Evolutionary conservation across 2,888 invertebrate genomes (phyloP).

Genomic region (Seira sanloemensis): DNA sequence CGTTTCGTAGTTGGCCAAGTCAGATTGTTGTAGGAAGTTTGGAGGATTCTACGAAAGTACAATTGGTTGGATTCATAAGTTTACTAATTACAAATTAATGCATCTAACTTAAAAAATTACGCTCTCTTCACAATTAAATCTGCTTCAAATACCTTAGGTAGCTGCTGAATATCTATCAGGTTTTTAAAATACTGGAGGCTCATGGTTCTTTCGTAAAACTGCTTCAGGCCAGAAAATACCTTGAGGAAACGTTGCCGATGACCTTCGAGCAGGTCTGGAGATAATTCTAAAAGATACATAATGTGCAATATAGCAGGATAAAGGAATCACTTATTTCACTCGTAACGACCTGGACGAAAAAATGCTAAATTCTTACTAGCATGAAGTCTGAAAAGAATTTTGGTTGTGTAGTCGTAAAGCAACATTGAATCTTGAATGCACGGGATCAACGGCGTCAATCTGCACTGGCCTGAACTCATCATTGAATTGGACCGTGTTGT

Average conservation of each 20-base stretch:
- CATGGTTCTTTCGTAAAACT: conserved; percentile 94
- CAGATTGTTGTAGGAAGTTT: conserved; percentile 94
- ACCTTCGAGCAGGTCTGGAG: conserved; percentile 92
- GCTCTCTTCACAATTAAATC: not conserved
- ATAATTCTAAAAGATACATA: conserved; percentile 82
- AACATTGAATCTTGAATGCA: conserved; percentile 97
- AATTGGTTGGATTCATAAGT: not conserved
- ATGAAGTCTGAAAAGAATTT: conserved; percentile 96
- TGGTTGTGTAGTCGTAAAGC: conserved; percentile 97
- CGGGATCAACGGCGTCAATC: conserved; percentile 95
- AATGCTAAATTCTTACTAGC: conserved; percentile 78
- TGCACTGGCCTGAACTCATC: conserved; percentile 97
- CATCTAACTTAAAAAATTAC: not conserved
- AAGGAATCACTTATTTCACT: not conserved
- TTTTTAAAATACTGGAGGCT: conserved; percentile 98
- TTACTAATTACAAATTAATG: not conserved
- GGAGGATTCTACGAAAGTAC: conserved; percentile 84
- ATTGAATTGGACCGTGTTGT: conserved; percentile 96
- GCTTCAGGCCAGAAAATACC: conserved; percentile 90
- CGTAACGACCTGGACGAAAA: not conserved
- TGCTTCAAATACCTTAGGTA: conserved; percentile 84
- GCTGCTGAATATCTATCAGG: conserved; percentile 92
- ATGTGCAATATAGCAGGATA: not conserved
- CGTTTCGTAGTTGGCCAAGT: conserved; percentile 94
- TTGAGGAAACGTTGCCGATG: conserved; percentile 93